These are phyloP conservation scores for Nothoprocta pentlandii DNA, from an alignment of 2,113 vertebrate species.

Conservation along the genomic window DNA sequence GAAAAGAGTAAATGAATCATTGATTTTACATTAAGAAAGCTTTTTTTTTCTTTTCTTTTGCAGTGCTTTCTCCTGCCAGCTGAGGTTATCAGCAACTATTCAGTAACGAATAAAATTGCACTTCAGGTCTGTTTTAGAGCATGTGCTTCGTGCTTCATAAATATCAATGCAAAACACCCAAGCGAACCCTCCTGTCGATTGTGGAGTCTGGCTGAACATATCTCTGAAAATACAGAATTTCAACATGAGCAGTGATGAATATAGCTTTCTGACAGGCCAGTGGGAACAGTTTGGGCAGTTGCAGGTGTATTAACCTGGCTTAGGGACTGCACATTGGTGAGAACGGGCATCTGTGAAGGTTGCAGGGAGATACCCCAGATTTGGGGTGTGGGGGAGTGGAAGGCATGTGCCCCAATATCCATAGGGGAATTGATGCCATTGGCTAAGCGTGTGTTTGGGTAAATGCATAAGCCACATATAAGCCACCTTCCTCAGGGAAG, in stretches of 20 bases:
- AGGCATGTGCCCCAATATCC: not conserved
- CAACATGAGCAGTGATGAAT: not conserved
- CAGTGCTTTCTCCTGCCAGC: conserved; percentile 31
- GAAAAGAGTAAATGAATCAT: conserved; percentile 59
- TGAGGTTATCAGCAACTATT: conserved; percentile 32
- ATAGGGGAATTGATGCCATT: not conserved
- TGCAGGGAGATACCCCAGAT: not conserved
- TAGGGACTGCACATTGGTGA: not conserved
- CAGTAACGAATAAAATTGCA: conserved; percentile 57
- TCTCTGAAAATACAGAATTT: not conserved
- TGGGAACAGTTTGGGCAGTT: not conserved
- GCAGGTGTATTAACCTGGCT: not conserved
- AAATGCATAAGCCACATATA: not conserved
- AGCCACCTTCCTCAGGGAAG: not conserved
- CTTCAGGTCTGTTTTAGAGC: conserved; percentile 8
- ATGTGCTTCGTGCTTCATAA: not conserved
- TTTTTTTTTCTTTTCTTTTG: not conserved
- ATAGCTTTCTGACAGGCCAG: not conserved
- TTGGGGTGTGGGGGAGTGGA: too few species aligned
- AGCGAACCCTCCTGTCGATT: not conserved
- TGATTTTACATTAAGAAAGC: conserved; percentile 61
- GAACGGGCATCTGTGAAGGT: not conserved
- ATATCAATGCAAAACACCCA: not conserved
- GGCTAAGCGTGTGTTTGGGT: not conserved
- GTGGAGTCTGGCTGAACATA: not conserved